A percentile compares a stretch with the other conserved stretches of the same genome.
Conservation (phyloP, 92 coral and sea anemone species). For the Phenganax stokvisi region DNA sequence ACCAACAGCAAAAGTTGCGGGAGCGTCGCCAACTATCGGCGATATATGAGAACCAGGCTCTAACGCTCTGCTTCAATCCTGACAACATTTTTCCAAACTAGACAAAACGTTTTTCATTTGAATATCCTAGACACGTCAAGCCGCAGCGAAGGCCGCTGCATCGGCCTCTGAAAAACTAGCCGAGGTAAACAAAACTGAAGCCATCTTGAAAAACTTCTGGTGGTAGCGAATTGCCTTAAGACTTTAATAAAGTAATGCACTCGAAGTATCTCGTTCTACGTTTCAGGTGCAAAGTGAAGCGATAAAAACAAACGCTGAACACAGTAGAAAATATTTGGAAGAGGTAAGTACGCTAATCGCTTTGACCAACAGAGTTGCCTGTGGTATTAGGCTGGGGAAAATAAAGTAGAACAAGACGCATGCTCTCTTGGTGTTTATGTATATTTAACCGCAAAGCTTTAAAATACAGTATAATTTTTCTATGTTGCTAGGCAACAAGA, state of each 20-base stretch:
- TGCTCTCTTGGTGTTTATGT: background rate
- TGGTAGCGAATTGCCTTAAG: slow-evolving; percentile 34
- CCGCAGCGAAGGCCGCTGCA: slow-evolving; percentile 79
- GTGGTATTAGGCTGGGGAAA: background rate
- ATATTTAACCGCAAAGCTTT: background rate
- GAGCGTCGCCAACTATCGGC: too few relatives aligned
- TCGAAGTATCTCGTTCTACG: background rate
- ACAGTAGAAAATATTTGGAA: slow-evolving; percentile 70
- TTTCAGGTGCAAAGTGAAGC: slow-evolving; percentile 83
- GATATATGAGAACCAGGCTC: too few relatives aligned
- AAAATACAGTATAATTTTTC: background rate
- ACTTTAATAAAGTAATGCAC: slow-evolving; percentile 41
- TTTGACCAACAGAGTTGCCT: background rate
- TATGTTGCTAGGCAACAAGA: slow-evolving; percentile 25
- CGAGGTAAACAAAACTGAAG: slow-evolving; percentile 41
- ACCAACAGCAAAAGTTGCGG: too few relatives aligned
- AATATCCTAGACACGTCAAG: slow-evolving; percentile 65
- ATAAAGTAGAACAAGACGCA: too few relatives aligned
- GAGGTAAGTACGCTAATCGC: slow-evolving; percentile 52
- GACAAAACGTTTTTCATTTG: background rate
- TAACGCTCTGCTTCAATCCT: background rate
- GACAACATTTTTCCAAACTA: background rate
- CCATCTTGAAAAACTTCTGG: too few relatives aligned
- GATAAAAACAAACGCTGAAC: slow-evolving; percentile 60
- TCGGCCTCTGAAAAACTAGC: slow-evolving; percentile 80